Conservation (phyloP, 2,113 vertebrate genomes). For the Deroptyus accipitrinus region DNA sequence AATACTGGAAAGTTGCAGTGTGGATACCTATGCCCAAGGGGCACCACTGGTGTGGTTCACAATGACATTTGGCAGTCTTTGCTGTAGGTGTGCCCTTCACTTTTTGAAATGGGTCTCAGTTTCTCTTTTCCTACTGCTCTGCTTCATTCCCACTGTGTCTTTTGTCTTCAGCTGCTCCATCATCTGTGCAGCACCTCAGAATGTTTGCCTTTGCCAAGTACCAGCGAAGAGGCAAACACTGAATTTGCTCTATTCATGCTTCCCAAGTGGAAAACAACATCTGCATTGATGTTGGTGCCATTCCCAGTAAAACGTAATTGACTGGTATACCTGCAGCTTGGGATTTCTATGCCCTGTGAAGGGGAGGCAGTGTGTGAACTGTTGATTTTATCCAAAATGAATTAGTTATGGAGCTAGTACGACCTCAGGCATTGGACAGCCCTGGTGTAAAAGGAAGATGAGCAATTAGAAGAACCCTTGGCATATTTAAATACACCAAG, state of each 20-base stretch:
- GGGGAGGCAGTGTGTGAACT: background rate
- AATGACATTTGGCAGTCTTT: background rate
- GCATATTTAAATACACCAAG: background rate
- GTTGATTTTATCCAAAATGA: background rate
- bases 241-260: background rate
- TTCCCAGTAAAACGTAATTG: background rate
- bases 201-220: background rate
- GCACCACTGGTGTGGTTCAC: background rate
- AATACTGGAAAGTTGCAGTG: background rate
- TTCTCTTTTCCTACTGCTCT: background rate
- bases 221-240: background rate
- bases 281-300: background rate
- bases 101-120: background rate
- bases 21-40: background rate
- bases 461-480: background rate
- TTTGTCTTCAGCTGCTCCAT: background rate
- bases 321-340: background rate
- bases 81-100: background rate
- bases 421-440: background rate
- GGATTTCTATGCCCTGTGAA: background rate
- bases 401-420: background rate
- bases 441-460: background rate
- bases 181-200: background rate
- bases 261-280: constrained; percentile 31
- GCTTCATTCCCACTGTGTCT: background rate